Conservation (phyloP, 37 sponge, comb jelly and placozoan species). For the Haliclona indistincta region DNA sequence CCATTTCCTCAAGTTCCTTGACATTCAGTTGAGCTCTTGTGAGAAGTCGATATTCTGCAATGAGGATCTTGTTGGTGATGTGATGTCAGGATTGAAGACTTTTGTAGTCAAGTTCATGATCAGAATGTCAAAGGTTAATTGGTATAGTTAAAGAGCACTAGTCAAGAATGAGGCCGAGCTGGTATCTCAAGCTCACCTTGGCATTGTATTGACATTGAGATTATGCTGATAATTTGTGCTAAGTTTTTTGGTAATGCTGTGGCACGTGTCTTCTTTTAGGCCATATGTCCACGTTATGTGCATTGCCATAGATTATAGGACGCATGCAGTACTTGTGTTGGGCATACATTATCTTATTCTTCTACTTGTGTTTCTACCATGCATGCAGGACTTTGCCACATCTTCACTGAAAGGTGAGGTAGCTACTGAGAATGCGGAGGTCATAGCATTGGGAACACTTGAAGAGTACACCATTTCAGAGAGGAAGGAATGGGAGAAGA, state of each 20-base stretch:
- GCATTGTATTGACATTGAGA: too few species aligned
- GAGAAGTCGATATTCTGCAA: slow-evolving; percentile 63
- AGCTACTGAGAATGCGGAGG: neutral
- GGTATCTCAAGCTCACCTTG: too few species aligned
- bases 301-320: too few species aligned
- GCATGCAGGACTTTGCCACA: slow-evolving; percentile 36
- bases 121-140: slow-evolving; percentile 78
- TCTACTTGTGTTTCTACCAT: neutral
- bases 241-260: too few species aligned
- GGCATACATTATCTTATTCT: too few species aligned
- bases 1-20: slow-evolving; percentile 81
- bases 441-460: too few species aligned
- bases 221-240: too few species aligned
- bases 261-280: too few species aligned
- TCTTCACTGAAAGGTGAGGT: slow-evolving; percentile 43
- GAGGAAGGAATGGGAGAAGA: slow-evolving; percentile 34
- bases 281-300: too few species aligned
- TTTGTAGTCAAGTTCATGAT: slow-evolving; percentile 93
- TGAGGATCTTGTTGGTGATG: slow-evolving; percentile 29
- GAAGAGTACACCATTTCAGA: slow-evolving; percentile 28
- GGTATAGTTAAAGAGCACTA: too few species aligned
- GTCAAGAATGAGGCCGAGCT: too few species aligned
- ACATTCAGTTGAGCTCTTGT: slow-evolving; percentile 65
- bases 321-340: too few species aligned
- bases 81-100: slow-evolving; percentile 52